Evolutionary conservation across 2,113 vertebrate species (phyloP).

Genomic region (Varanus salvator): DNA sequence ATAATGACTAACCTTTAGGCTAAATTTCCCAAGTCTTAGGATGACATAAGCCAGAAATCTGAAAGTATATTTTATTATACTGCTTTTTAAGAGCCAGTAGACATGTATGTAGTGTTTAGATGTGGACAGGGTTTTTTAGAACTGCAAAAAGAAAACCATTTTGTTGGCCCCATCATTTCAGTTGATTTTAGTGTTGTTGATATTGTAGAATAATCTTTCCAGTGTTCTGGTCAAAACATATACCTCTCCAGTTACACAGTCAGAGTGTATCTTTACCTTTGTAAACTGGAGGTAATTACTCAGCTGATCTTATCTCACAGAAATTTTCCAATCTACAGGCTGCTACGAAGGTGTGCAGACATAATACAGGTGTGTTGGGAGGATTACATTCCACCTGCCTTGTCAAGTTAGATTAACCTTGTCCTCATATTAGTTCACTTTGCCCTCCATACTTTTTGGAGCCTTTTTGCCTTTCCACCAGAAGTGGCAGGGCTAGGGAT

Average conservation of each 20-base stretch:
- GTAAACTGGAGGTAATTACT: constrained; percentile 36
- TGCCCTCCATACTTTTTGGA: neutral
- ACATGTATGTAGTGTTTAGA: neutral
- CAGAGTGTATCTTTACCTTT: constrained; percentile 6
- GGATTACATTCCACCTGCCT: constrained; percentile 20
- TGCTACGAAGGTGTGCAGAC: neutral
- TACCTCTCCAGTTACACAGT: constrained; percentile 11
- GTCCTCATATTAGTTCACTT: neutral
- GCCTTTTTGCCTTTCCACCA: neutral
- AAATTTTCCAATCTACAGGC: neutral
- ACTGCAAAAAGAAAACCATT: neutral
- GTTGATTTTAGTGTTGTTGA: neutral
- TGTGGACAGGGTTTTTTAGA: neutral
- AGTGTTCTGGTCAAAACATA: neutral
- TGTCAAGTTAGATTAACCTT: constrained; percentile 31
- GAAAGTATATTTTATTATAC: neutral
- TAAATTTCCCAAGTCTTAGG: neutral
- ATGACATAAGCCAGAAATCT: neutral
- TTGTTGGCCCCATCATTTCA: too few species aligned
- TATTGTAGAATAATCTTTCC: neutral
- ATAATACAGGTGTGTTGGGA: neutral
- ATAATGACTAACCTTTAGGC: neutral
- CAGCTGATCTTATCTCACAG: constrained; percentile 28
- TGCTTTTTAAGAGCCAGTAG: neutral
- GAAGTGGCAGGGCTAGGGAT: neutral